A percentile compares a stretch with the other conserved stretches of the same genome.
phyloP scores from a whole-genome alignment of 2,888 invertebrate genomes.

The Lasioglossum lativentre region DNA sequence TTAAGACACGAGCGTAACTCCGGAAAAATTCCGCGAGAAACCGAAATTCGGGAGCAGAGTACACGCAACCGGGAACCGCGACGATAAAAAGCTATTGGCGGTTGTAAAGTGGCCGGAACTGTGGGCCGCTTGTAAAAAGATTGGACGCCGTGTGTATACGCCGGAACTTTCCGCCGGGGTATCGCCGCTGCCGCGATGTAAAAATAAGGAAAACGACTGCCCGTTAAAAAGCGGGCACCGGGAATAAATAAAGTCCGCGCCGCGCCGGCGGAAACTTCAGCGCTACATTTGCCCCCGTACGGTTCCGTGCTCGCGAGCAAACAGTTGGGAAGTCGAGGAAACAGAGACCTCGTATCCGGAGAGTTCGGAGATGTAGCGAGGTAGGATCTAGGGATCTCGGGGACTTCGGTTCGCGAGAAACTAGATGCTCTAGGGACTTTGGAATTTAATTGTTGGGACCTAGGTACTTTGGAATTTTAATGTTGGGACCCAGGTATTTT shows the following conservation, averaged over 20 bases:
- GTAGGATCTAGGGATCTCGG: background rate
- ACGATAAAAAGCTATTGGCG: slow-evolving; percentile 54
- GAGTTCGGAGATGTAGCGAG: background rate
- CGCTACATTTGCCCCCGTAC: background rate
- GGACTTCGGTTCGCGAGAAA: background rate
- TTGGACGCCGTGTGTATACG: slow-evolving; percentile 32
- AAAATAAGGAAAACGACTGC: slow-evolving; percentile 43
- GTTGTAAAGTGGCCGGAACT: slow-evolving; percentile 44
- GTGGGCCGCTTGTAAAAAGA: slow-evolving; percentile 46
- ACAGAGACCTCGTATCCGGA: background rate
- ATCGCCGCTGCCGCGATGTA: slow-evolving; percentile 28
- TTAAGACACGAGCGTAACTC: slow-evolving; percentile 4
- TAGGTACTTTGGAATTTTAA: background rate
- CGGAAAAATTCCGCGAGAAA: slow-evolving; percentile 17
- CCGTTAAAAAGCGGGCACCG: slow-evolving; percentile 15
- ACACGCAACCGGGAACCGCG: slow-evolving; percentile 18
- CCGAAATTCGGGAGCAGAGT: slow-evolving; percentile 5
- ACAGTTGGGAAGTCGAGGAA: background rate
- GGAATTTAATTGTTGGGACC: background rate
- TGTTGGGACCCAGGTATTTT: too few relatives aligned
- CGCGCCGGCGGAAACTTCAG: slow-evolving; percentile 21
- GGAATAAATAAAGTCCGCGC: slow-evolving; percentile 40
- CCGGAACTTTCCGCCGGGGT: slow-evolving; percentile 37
- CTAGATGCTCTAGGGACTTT: background rate
- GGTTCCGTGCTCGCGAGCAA: background rate